Base-by-base conservation (phyloP, 1,140 invertebrate species). In the Frieseomelitta varia region DNA sequence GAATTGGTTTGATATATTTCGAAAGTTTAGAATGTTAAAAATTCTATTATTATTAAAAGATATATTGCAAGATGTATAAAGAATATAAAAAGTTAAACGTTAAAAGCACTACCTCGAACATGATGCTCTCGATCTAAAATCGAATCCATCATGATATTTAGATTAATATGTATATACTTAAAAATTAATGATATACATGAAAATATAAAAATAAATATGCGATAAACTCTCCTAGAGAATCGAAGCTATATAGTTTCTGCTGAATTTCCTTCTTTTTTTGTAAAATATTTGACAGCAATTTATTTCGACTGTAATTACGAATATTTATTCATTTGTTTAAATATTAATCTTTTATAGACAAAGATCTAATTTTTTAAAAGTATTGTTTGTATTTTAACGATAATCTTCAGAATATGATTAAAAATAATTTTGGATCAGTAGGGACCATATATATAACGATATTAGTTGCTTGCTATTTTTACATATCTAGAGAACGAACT, bases 101-200 rank as follows among this genome's bases (percentile, higher is more conserved):
- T 79, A 24, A 67, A 71, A 56, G 72, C 24, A 83, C 85, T 86
- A 86, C 85, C 85, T 86, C 84, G 73, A 55, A 65, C 63, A 47
- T 72, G 74, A 77, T 78, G 58, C 14, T 56, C 68, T 83, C 51
- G 73, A 65, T 77, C 55, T 24, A 58, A 53, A 56, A 68, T 39
- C 56, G 74, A 86, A 58, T 58, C 56, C 58, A 55, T 85, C 72
- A 53, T 67, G n/a, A 74, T 65, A 55, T 53, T 30, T 84, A 84
- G 68, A 79, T 53, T 69, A 69, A 73, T 69, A 34, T 19, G 19
- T 67, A 19, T 67, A 67, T 34, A 34, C 17, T 67, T 67, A 11
- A 67, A 53, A n/a, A 53, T 39, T 47, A n/a, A 73, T 51, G n/a
- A 75, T 21, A 63, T 77, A 12, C 27, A 51, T 24, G 47, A 34